Evolutionary conservation across 2,113 vertebrate genomes (phyloP), one percentile per base, ranked within the genome.

Genomic region (Tor tambroides): DNA sequence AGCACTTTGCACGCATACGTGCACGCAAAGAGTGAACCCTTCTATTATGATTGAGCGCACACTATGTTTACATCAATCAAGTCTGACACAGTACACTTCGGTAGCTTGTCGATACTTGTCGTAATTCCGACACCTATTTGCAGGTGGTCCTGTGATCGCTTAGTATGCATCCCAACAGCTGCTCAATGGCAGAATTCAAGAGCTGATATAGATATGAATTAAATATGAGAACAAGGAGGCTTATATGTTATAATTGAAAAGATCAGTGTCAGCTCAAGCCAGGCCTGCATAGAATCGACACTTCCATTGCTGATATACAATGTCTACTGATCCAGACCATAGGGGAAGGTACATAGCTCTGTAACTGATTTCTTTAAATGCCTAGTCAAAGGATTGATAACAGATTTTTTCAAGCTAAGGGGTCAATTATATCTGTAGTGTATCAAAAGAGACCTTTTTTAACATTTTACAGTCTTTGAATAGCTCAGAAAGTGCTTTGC

Each of bases 231-330:
- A 80, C 56, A 63, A 23, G 21, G 21, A 41, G 54, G 54, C 28
- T 19, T 78, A 78, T 78, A 78, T 17, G 78, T 80, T 41, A 21
- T 80, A 17, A 80, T 80, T 80, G 78, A 80, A 61, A 61, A 56
- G 32, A 38, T 61, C 32, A 61, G 30, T 38, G 78, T 61, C 28
- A 80, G 54, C 78, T 38, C 32, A 3, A 10, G 32, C 54, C 51
- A 61, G 78, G 21, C 61, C 5, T 61, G 54, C 32, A 61, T 35
- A 80, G 15, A 35, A 41, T 28, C 12, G n/a, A 49, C n/a, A 46
- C 28, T 78, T 49, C 75, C 46, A 78, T 78, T 54, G 75, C 75
- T 78, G 28, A 54, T 54, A 21, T 21, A 78, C 28, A 46, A 38
- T 35, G 32, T 59, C 78, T n/a, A n/a, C 78, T 35, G 11, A n/a